Evolutionary conservation across 2,113 vertebrate species (phyloP).

Genomic region (Neolamprologus caudopunctatus): DNA sequence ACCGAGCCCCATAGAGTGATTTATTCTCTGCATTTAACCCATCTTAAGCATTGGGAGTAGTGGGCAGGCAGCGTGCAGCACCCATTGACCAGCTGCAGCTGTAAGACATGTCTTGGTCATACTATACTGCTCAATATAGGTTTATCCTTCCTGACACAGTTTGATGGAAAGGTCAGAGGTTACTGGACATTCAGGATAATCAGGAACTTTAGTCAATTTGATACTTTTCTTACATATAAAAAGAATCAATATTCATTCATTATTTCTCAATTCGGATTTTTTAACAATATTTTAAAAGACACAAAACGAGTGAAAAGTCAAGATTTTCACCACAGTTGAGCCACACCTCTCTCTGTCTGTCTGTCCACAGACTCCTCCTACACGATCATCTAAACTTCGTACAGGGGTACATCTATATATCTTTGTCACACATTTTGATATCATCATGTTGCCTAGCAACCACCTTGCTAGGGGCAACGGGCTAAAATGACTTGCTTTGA

Average conservation of each 20-base stretch:
- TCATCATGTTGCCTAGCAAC: not conserved
- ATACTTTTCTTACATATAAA: not conserved
- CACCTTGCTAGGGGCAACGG: rapidly evolving
- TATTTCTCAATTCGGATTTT: not conserved
- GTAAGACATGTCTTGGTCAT: not conserved
- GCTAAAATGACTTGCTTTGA: not conserved
- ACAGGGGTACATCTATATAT: not conserved
- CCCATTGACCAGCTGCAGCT: not conserved
- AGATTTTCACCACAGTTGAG: not conserved
- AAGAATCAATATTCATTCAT: rapidly evolving
- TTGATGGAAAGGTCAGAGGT: not conserved
- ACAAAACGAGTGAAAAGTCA: not conserved
- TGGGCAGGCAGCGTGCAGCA: not conserved
- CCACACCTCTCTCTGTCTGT: rapidly evolving
- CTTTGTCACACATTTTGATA: not conserved
- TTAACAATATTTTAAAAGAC: not conserved
- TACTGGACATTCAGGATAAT: not conserved
- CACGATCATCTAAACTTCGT: rapidly evolving
- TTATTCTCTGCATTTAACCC: not conserved
- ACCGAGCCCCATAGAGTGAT: not conserved
- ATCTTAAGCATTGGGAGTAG: not conserved
- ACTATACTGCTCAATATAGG: not conserved
- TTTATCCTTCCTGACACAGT: not conserved
- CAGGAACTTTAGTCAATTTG: not conserved
- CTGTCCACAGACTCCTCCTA: not conserved